Evolutionary conservation across 2,797 vertebrate genomes (phyloP), one percentile per base, ranked within the genome.

Genomic region (Dryobates pubescens): DNA sequence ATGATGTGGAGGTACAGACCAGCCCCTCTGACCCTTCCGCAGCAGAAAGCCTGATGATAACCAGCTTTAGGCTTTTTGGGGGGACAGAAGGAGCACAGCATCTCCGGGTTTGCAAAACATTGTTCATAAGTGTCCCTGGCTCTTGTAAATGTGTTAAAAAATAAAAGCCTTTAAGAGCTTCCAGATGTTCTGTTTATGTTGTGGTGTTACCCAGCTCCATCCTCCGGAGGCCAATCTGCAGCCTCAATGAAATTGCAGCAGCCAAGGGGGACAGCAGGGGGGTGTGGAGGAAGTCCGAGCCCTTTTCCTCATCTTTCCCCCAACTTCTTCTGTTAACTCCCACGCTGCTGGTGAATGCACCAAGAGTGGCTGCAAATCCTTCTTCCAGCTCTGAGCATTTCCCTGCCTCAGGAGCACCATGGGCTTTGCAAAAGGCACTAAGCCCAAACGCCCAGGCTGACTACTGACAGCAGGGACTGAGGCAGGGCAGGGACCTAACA

Each of bases 101-200:
- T 67, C 90, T 79, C 80, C 17, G 47, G 54, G 83, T 72, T 82
- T 53, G 61, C 77, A 87, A 45, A 95, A 43, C 6, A 9, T 74
- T 24, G 5, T 32, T 83, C 56, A 22, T 94, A 74, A 96, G 94
- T 72, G 92, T 94, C 95, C 79, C 95, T 85, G 84, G 92, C 84
- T 90, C 94, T 93, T 88, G 86, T 94, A 95, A 96, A 96, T 82
- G 93, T 95, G 83, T 71, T 92, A 96, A 92, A 96, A 96, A 97
- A 96, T 89, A 95, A 93, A 97, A 88, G 41, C 77, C 77, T 88
- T 83, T 95, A 89, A 97, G 95, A 94, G 95, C 94, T 96, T 97
- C 96, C 97, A 97, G 96, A 96, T 97, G 97, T 95, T 86, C 92
- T 84, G 82, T 92, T 86, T 94, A 76, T 81, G 78, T 23, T 72